Evolutionary conservation across 2,113 vertebrate species (phyloP).

Genomic region (human (Homo sapiens)): GRCh38 chr4:17582001-17582500

Average conservation of each 20-base stretch:
- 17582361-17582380: conserved; percentile 94
- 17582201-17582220: background rate
- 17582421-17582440: background rate
- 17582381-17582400: conserved; percentile 90
- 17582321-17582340: conserved; percentile 88
- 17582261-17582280: conserved; percentile 45
- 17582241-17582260: background rate
- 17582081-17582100: background rate
- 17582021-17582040: background rate
- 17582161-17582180: background rate
- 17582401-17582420: background rate
- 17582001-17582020: background rate
- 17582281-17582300: conserved; percentile 92
- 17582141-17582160: background rate
- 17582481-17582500: too few species aligned
- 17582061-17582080: background rate
- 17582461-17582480: background rate
- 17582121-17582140: background rate
- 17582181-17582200: background rate
- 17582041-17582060: background rate
- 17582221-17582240: background rate
- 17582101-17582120: background rate
- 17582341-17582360: conserved; percentile 92
- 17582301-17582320: conserved; percentile 94
- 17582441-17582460: background rate